Conservation (phyloP, 1,140 invertebrate species). For the Oreohelix idahoensis region DNA sequence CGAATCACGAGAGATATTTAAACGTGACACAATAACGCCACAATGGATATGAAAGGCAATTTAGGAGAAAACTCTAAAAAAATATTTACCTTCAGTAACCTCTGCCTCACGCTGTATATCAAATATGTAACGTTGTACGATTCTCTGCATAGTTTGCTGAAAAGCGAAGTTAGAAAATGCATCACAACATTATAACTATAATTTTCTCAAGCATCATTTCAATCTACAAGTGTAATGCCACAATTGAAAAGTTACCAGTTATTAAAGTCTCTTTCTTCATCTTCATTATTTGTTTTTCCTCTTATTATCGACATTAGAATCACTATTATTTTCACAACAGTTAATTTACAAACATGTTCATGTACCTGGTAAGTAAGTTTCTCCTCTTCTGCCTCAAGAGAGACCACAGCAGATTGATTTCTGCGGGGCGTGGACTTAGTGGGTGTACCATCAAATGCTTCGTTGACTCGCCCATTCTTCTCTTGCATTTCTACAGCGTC, state of each 20-base stretch:
- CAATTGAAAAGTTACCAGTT: no score
- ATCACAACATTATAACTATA: no score
- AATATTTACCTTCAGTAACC: slow-evolving; percentile 63
- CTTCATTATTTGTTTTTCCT: no score
- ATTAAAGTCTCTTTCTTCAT: no score
- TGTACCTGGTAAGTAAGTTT: slow-evolving; percentile 48
- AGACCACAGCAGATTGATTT: not conserved
- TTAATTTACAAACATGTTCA: no score
- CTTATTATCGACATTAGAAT: no score
- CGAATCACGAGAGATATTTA: no score
- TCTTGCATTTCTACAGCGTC: slow-evolving; percentile 44
- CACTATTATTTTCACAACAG: no score
- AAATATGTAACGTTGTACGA: slow-evolving; percentile 69
- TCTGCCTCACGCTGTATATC: slow-evolving; percentile 69
- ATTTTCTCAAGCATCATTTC: no score
- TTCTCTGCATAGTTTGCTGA: slow-evolving; percentile 68
- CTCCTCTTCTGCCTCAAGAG: slow-evolving; percentile 43
- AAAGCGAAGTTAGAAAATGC: not conserved
- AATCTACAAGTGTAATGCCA: no score
- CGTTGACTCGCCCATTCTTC: slow-evolving; percentile 36
- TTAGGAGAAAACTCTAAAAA: not conserved
- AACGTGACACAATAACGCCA: no score
- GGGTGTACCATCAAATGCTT: slow-evolving; percentile 30
- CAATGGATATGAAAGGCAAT: not conserved
- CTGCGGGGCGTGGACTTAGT: slow-evolving; percentile 29